Base-by-base conservation (phyloP, 2,888 invertebrate genomes). In the Sicus ferrugineus region DNA sequence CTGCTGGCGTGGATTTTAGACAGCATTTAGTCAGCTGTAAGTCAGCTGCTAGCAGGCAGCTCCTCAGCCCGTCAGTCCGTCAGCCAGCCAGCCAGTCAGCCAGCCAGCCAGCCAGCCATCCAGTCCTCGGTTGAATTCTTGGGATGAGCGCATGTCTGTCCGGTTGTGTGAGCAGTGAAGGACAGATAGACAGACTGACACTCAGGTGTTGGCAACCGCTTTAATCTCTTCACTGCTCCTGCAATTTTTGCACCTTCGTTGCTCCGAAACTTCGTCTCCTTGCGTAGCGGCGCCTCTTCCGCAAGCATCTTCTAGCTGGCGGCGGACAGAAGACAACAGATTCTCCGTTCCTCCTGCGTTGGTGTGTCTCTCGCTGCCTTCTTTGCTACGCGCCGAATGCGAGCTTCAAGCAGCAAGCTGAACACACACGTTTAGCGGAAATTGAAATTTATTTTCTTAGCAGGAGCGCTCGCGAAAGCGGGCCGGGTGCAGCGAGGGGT, bases 11-110 rank as follows among this genome's bases (percentile, higher is more conserved):
- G 42, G 26, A 66, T 42, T 59, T 38, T 31, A 54, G 61, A 66
- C 61, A 70, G 30, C 61, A 66, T 66, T 70, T 66, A 70, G 70
- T 66, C 62, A 66, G 66, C 54, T 66, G 68, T 52, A 42, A 54
- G 42, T 19, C 56, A 56, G 34, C 19, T 11, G 5, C 38, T 34
- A 11, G 5, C 38, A 34, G 38, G 7, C 50, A 50, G 50, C 21
- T 6, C n/a, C 9, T 50, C 23, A 21, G 50, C 23, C 21, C 19
- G 50, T 50, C 50, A 19, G 62, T 28, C 42, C 23, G 64, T 38
- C 50, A 50, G 48, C 28, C 19, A 48, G 42, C 62, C 23, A 48
- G 28, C 9, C 62, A 26, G 28, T 14, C 26, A 48, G 48, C 16
- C 62, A 7, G 46, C 38, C n/a, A 46, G 26, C 14, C 61, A 64